Evolutionary conservation across 2,797 vertebrate genomes (phyloP), one percentile per base, ranked within the genome.

Genomic region (Myripristis jacobus): DNA sequence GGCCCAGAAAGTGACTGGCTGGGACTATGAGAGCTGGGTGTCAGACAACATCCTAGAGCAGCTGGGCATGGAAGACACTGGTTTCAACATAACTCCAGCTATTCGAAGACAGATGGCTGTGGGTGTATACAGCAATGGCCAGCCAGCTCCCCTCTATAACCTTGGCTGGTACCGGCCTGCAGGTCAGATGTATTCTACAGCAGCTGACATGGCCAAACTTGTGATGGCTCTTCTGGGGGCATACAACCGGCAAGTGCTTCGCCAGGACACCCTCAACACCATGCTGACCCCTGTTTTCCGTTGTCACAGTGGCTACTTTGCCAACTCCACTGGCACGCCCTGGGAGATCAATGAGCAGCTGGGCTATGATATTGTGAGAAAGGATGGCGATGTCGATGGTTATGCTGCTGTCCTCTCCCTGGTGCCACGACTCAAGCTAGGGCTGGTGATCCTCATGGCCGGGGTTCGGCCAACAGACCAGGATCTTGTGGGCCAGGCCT

Each of bases 91-190:
- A 55, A 95, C 91, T 0, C 84, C 93, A 0, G 77, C 79, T 0
- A 65, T 95, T 53, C 91, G 89, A 43, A 88, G 86, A 8, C 92
- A 94, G 71, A 94, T 97, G 94, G 96, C 96, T 0, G 90, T 94
- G 0, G 97, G 96, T 0, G 95, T 97, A 77, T 97, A 98, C 0
- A 43, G 92, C 73, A 95, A 91, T 0, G 94, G 87, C 2, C 91
- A 92, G 59, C 91, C 87, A 0, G 96, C 95, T 0, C 96, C 96
- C 0, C 95, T 97, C 12, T 98, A 96, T 1, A 92, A 97, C 83
- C 93, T 98, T 0, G 95, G 96, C 75, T 98, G 97, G 96, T 98
- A 98, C 70, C 90, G 96, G 13, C 96, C 96, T 1, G 96, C 96
- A 0, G 97, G 96, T 2, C 97, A 98, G 89, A 98, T 97, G 96